Percentiles rank a stretch among this genome's conserved stretches.
These are phyloP conservation scores for Microctenopoma steveboyesi DNA, from an alignment of 2,797 vertebrate species.

Conservation along the genomic window DNA sequence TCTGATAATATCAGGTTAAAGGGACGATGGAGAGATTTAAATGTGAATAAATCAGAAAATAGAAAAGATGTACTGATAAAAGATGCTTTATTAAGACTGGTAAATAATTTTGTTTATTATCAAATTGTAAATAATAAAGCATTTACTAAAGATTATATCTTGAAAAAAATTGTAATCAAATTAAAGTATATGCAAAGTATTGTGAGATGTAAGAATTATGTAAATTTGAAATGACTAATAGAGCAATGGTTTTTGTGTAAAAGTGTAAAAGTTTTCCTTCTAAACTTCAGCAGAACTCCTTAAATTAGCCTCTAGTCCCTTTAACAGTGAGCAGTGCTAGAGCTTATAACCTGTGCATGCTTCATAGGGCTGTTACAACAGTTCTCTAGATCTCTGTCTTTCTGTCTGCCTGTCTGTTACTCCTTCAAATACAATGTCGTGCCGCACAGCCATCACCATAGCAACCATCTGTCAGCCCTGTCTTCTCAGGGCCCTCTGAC, in stretches of 20 bases:
- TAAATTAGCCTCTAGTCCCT: slow-evolving; percentile 85
- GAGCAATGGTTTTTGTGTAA: slow-evolving; percentile 69
- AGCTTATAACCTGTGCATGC: slow-evolving; percentile 83
- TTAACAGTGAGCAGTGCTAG: slow-evolving; percentile 83
- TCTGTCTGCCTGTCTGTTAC: slow-evolving; percentile 78
- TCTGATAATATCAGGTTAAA: slow-evolving; percentile 99
- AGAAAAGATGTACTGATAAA: slow-evolving; percentile 93
- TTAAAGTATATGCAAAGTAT: slow-evolving; percentile 81
- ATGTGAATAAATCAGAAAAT: slow-evolving; percentile 97
- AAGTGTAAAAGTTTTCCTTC: slow-evolving; percentile 75
- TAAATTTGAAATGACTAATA: slow-evolving; percentile 81
- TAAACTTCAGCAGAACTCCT: slow-evolving; percentile 78
- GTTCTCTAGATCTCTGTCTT: slow-evolving; percentile 74
- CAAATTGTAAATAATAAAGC: slow-evolving; percentile 93
- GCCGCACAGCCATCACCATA: slow-evolving; percentile 77
- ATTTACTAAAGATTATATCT: slow-evolving; percentile 92
- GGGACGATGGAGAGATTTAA: slow-evolving; percentile 99
- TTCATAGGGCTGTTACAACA: slow-evolving; percentile 78
- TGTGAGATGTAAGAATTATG: slow-evolving; percentile 74
- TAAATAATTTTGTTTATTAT: slow-evolving; percentile 90
- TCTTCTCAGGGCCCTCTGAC: slow-evolving; percentile 73
- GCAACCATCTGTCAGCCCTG: slow-evolving; percentile 78
- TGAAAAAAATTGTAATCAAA: slow-evolving; percentile 84
- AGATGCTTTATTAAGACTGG: slow-evolving; percentile 90
- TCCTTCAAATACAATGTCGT: slow-evolving; percentile 76